Evolutionary conservation across 2,888 invertebrate species (phyloP), one percentile per base, ranked within the genome.

Genomic region (Caenorhabditis japonica): DNA sequence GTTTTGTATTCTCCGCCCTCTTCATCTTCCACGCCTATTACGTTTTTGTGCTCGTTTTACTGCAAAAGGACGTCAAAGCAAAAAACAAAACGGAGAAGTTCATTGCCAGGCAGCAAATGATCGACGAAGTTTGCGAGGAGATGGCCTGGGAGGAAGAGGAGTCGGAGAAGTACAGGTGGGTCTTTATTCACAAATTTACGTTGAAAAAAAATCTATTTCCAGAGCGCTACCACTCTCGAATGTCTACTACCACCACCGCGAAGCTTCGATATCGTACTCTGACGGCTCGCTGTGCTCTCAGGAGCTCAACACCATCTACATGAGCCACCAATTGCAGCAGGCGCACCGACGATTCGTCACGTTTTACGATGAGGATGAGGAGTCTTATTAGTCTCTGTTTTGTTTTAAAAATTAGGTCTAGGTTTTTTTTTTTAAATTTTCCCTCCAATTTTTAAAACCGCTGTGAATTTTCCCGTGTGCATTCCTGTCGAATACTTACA

Each of bases 51-150:
- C 12, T 62, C 13, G 49, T 15, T 36, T 66, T 21, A 4, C 19
- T 51, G 25, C 55, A 41, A 17, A 8, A 12, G 10, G 66, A 66
- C 27, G 21, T 30, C 13, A 41, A 43, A 12, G 10, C 43, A 34
- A 41, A 27, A 17, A 33, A 17, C n/a, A 27, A 43, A 10, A 25
- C 38, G 25, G 66, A 56, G 4, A 43, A 30, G 27, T 66, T 66
- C 15, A 44, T 66, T 15, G 34, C 39, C 1, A 5, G 66, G 15
- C 66, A 66, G 34, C 33, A 36, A 10, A 56, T 66, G 56, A 21
- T 66, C n/a, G 66, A 66, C 15, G 66, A 66, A 7, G 66, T 66
- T 4, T 66, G 66, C 21, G 56, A 66, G 27, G 66, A 66, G 21
- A 66, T 66, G 66, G 17, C 47, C 4, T 56, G 49, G 56, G 66